These are phyloP conservation scores for Nemotelus nigrinus DNA, from an alignment of 2,888 invertebrate genomes.

Conservation along the genomic window DNA sequence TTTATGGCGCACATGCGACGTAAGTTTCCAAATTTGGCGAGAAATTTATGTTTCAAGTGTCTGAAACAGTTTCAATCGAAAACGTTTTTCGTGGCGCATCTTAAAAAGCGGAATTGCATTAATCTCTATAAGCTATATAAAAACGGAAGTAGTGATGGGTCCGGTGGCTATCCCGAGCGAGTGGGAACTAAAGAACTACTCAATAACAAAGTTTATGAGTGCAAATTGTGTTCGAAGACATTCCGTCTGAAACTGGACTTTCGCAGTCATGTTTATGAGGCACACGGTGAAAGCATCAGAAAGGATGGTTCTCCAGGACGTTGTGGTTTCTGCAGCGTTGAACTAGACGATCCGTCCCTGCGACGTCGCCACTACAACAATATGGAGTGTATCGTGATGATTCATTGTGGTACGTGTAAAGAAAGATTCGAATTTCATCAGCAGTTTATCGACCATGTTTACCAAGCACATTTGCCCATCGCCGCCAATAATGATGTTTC, in stretches of 20 bases:
- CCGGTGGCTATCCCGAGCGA: conserved; percentile 57
- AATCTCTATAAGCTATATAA: conserved; percentile 62
- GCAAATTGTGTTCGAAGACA: conserved; percentile 63
- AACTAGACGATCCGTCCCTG: conserved; percentile 63
- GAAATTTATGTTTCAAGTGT: conserved; percentile 64
- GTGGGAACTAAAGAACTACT: conserved; percentile 63
- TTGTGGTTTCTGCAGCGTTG: conserved; percentile 62
- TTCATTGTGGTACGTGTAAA: conserved; percentile 64
- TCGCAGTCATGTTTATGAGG: conserved; percentile 64
- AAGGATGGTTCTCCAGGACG: conserved; percentile 62
- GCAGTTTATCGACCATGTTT: conserved; percentile 64
- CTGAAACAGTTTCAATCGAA: conserved; percentile 64
- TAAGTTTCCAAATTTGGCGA: conserved; percentile 62
- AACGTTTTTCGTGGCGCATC: conserved; percentile 64
- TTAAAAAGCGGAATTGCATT: conserved; percentile 64
- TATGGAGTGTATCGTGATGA: conserved; percentile 64
- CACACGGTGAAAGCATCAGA: conserved; percentile 63
- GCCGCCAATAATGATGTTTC: conserved; percentile 53
- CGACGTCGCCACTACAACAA: conserved; percentile 65
- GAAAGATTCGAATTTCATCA: conserved; percentile 63
- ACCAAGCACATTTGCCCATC: conserved; percentile 61
- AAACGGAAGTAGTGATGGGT: conserved; percentile 56
- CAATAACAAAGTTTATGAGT: conserved; percentile 64
- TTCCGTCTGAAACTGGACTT: conserved; percentile 64
- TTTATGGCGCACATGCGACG: conserved; percentile 66